Evolutionary conservation across 2,888 invertebrate genomes (phyloP), one percentile per base, ranked within the genome.

Genomic region (Caenorhabditis sinica): DNA sequence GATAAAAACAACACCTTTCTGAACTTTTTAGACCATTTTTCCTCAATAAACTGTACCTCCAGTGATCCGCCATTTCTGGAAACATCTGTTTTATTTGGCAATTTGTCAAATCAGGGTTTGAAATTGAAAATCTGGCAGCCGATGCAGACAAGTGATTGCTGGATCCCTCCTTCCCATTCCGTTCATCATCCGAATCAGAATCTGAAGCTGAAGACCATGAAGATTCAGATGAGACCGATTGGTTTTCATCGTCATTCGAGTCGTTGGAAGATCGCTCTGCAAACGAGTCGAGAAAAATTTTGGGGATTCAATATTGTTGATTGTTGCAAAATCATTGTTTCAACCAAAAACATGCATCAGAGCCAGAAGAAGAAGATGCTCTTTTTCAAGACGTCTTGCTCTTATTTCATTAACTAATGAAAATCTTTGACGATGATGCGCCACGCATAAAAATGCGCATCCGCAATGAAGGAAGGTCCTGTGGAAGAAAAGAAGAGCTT

Each of bases 1-100:
- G 6, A 33, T 58, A 28, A 33, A 33, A 30, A n/a, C 2, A 36
- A 36, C 43, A 63, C 63, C 36, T 43, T 40, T 43, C 63, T 23
- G n/a, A 63, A 43, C 43, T 43, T 43, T 63, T 66, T n/a, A 45
- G 17, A 17, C n/a, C 17, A 25, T 28, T 13, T 23, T 17, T 5
- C 28, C 28, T n/a, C 40, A n/a, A n/a, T 28, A 23, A 53, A 66
- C 56, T 28, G 25, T 82, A 92, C 92, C 92, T 90, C 92, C 92
- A 92, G 80, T 92, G 90, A 56, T 92, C 91, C 9, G 89, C 88
- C 65, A 92, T 86, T 45, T 90, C 90, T 6, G 92, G 92, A 68
- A 92, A 92, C 87, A 90, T 89, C 71, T 89, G 86, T 49, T 90
- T 88, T 43, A 92, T 86, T 71, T 92, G 90, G 33, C 84, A 87